These are phyloP conservation scores for Tapera naevia DNA, from an alignment of 2,797 vertebrate genomes.

Conservation along the genomic window DNA sequence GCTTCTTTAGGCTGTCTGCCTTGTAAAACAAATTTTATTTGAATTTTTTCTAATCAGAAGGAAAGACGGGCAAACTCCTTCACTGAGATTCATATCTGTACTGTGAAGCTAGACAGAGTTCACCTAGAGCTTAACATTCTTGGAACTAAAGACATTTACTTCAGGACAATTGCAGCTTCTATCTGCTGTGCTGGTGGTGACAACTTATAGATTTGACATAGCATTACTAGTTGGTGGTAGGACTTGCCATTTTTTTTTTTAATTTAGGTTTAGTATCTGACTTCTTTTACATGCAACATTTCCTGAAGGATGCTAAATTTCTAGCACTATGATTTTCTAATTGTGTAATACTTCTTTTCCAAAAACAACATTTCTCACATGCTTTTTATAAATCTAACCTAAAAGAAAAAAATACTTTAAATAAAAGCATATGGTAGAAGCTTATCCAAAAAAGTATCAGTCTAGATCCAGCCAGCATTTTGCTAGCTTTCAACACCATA, in stretches of 20 bases:
- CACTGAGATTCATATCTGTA: slow-evolving; percentile 20
- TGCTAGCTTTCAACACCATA: slow-evolving; percentile 70
- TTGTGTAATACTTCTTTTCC: slow-evolving; percentile 47
- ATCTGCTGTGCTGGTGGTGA: not conserved
- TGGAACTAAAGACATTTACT: slow-evolving; percentile 19
- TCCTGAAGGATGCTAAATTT: slow-evolving; percentile 50
- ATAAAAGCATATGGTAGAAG: slow-evolving; percentile 72
- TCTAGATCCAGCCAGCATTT: slow-evolving; percentile 55
- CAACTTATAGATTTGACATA: slow-evolving; percentile 13
- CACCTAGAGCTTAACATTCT: slow-evolving; percentile 18
- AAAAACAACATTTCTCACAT: slow-evolving; percentile 53
- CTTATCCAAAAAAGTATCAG: slow-evolving; percentile 70
- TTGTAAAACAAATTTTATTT: not conserved
- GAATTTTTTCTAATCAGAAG: slow-evolving; percentile 25
- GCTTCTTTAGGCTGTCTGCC: not conserved
- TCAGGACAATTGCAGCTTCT: not conserved
- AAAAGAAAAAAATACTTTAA: slow-evolving; percentile 62
- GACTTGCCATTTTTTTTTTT: not conserved
- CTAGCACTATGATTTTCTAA: slow-evolving; percentile 59
- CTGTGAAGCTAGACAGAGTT: slow-evolving; percentile 31
- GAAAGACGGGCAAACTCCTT: slow-evolving; percentile 30
- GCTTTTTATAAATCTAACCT: slow-evolving; percentile 64
- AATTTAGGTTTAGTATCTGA: slow-evolving; percentile 30
- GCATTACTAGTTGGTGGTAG: slow-evolving; percentile 20
- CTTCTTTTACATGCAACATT: slow-evolving; percentile 35